Conservation (phyloP, 2,113 vertebrate species). For the Rhinichthys klamathensis region DNA sequence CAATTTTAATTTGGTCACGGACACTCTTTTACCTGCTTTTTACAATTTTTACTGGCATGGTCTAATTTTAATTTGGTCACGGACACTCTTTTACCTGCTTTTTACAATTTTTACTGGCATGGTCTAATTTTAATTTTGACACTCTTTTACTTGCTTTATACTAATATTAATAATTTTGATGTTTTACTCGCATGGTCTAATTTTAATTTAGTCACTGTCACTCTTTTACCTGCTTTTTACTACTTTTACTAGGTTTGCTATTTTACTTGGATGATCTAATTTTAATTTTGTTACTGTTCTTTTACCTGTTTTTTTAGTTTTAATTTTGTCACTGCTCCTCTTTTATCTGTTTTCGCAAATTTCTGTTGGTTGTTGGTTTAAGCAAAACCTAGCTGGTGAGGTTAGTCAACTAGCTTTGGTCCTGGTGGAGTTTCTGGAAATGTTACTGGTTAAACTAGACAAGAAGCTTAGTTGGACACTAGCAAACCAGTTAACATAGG, state of each 20-base stretch:
- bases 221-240: not conserved
- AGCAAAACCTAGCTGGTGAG: not conserved
- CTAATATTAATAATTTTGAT: not conserved
- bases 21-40: not conserved
- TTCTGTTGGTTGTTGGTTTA: not conserved
- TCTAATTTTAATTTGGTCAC: not conserved
- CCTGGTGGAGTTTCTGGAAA: not conserved
- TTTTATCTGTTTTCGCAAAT: not conserved
- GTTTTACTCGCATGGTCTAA: not conserved
- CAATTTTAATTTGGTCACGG: not conserved
- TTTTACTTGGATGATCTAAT: not conserved
- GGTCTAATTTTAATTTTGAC: not conserved
- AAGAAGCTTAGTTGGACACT: not conserved
- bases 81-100: not conserved
- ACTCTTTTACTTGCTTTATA: not conserved
- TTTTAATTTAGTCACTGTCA: not conserved
- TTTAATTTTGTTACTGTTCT: not conserved
- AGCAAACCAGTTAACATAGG: not conserved
- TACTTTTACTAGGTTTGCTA: not conserved
- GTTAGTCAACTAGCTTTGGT: not conserved
- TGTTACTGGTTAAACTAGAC: not conserved
- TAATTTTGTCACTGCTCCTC: not conserved
- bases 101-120: not conserved
- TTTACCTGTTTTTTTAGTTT: not conserved
- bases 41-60: not conserved